Evolutionary conservation across 2,113 vertebrate species (phyloP), one percentile per base, ranked within the genome.

Genomic region (Sciurus niger): DNA sequence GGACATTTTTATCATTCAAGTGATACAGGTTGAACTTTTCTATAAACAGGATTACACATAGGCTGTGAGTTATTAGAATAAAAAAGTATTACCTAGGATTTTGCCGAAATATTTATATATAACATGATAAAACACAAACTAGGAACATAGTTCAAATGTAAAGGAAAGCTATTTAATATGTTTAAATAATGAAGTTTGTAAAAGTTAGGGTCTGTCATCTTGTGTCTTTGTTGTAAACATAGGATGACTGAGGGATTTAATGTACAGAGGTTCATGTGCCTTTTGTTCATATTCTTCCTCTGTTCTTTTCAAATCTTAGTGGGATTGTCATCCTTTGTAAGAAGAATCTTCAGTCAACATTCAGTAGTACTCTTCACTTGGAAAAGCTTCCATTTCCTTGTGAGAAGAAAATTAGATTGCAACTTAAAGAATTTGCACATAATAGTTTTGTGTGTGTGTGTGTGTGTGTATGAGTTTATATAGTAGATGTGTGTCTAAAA

Each of bases 361-460:
- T 97, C 43, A 94, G 68, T 93, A 85, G 90, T 87, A 94, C 55
- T 95, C 37, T 90, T 86, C 34, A 85, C 43, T 16, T 95, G 65
- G 60, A 94, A 97, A 96, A 97, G 32, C 55, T 51, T 96, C 79
- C 37, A 37, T 90, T 98, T 98, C 86, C 37, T 97, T 93, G 96
- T 95, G 32, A 91, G 37, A 93, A 89, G 43, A 95, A 55, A 94
- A 80, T n/a, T 58, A 24, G 28, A 40, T 70, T 94, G 79, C 1
- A 86, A 20, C 30, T 58, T 95, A 96, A 87, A 34, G 48, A 80
- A 96, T 83, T 53, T 58, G 74, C 55, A 82, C 53, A 53, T 43
- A 89, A 63, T 89, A 83, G 34, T 73, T 95, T 86, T 48, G 20
- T 79, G 85, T 95, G 58, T 51, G 22, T 22, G 20, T 22, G 22